These are phyloP conservation scores for Thymelicus acteon DNA, from an alignment of 2,888 invertebrate species.

Conservation along the genomic window DNA sequence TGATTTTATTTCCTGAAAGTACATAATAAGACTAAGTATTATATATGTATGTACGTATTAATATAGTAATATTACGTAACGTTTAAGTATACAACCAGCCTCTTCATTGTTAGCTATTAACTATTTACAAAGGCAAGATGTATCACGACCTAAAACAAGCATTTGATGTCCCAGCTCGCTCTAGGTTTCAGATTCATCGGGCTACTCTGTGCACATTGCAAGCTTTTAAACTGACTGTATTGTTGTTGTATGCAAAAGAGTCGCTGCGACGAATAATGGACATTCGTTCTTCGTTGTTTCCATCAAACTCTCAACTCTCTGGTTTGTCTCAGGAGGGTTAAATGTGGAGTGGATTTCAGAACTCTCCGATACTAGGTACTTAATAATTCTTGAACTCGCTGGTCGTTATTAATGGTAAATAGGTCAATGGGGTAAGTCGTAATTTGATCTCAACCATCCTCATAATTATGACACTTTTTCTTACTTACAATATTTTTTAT, in stretches of 20 bases:
- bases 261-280: background rate
- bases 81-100: no score
- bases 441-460: no score
- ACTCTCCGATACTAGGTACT: background rate
- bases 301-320: background rate
- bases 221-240: slow-evolving; percentile 22
- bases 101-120: background rate
- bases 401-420: no score
- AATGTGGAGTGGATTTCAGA: background rate
- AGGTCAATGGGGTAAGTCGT: no score
- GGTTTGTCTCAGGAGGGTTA: slow-evolving; percentile 1
- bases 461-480: no score
- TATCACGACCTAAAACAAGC: slow-evolving; percentile 12
- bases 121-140: slow-evolving; percentile 3
- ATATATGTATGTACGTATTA: no score
- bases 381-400: no score
- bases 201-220: slow-evolving; percentile 17
- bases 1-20: no score
- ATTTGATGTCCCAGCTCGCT: slow-evolving; percentile 12
- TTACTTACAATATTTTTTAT: no score
- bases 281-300: background rate
- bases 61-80: no score
- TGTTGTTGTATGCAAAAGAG: slow-evolving; percentile 25
- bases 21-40: no score
- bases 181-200: slow-evolving; percentile 22